Base-by-base conservation (phyloP, 2,113 vertebrate species). In the Pelmatolapia mariae region DNA sequence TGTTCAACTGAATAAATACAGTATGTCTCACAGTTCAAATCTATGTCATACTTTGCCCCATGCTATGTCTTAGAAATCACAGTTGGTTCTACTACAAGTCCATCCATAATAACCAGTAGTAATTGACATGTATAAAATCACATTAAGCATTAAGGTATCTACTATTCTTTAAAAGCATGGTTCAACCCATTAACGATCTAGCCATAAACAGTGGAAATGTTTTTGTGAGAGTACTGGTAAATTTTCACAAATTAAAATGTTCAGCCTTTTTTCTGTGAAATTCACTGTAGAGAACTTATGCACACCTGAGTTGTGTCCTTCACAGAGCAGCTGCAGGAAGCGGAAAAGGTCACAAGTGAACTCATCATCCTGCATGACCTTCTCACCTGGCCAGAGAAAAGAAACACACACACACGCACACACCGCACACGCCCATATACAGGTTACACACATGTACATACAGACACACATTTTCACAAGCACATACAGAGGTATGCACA, bases 261-360 rank as follows among this genome's bases (percentile, higher is more conserved):
- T 73, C 9, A 16, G 22, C 22, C 38, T 9, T 40, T 10, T 26
- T 73, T 1, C n/a, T 73, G 38, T 26, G 38, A 45, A 73, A 45
- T 73, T 5, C 8, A 26, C 24, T 26, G 24, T 43, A 73, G 9
- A 73, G 38, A 18, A 73, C 22, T 26, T 73, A 3, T 22, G 38
- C 98, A 96, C 98, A 99, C 98, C 98, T 97, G 98, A 97, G 93
- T 97, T 99, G 95, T 99, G 98, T 87, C 98, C 98, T 97, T 99
- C 98, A 92, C 98, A 99, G 5, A 99, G 97, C 91, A 99, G 95
- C 8, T 99, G 98, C 29, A 99, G 97, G 91, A 99, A 99, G 52
- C 98, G 97, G 92, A 99, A 99, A 47, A 99, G 98, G 93, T 99
- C 98, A 96, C 98, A 99, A 98, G 98, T 99, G 90, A 99, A 99